phyloP scores from a whole-genome alignment of 2,113 vertebrate genomes.

The Morone chrysops region DNA sequence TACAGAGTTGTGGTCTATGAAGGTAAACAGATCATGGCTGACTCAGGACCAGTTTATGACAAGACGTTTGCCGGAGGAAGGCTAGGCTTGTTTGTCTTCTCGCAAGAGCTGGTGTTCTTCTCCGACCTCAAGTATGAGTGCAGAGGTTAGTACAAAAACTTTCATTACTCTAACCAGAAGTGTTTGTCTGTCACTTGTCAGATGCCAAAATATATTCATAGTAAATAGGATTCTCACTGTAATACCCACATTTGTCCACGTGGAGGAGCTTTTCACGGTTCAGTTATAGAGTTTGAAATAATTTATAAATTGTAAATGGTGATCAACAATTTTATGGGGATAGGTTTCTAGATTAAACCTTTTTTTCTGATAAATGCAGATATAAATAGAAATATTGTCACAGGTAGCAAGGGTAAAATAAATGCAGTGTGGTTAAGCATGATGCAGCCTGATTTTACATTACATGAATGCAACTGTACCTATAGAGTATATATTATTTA shows the following conservation, averaged over 20 bases:
- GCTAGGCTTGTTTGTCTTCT: constrained; percentile 98
- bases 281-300: background rate
- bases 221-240: background rate
- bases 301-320: background rate
- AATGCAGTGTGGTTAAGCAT: background rate
- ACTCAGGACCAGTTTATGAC: constrained; percentile 96
- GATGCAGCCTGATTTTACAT: background rate
- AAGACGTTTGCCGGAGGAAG: constrained; percentile 94
- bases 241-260: background rate
- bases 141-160: constrained; percentile 89
- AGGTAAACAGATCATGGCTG: constrained; percentile 98
- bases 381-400: background rate
- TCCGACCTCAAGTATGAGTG: constrained; percentile 99
- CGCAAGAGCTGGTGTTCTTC: constrained; percentile 98
- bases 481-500: background rate
- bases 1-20: constrained; percentile 95
- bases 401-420: background rate
- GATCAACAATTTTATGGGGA: background rate
- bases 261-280: background rate
- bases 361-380: background rate
- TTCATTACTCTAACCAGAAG: background rate
- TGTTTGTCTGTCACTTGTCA: background rate
- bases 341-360: background rate
- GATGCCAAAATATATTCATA: background rate
- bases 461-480: background rate